Conservation (phyloP, 2,888 invertebrate genomes). For the Caenorhabditis sp. region DNA sequence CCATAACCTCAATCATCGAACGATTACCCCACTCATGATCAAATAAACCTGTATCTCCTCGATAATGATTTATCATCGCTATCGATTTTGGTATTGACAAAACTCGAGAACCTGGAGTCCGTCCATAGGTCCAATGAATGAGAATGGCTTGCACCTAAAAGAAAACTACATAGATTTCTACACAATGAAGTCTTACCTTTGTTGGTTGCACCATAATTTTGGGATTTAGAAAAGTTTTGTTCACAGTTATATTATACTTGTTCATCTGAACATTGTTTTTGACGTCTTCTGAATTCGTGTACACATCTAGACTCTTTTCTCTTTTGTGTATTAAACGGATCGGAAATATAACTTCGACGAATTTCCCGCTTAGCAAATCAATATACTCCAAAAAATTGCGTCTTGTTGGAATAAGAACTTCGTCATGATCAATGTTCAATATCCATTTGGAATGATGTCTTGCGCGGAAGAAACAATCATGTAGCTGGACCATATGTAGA, state of each 20-base stretch:
- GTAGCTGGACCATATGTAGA: conserved; percentile 20
- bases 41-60: conserved; percentile 15
- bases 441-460: conserved; percentile 31
- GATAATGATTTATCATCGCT: too few relatives aligned
- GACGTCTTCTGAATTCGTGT: neutral
- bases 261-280: conserved; percentile 9
- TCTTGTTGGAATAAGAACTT: conserved; percentile 3
- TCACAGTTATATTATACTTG: conserved; percentile 12
- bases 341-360: conserved; percentile 16
- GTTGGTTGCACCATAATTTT: conserved; percentile 18
- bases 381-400: neutral
- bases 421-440: conserved; percentile 21
- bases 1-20: conserved; percentile 17
- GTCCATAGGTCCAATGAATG: conserved; percentile 21
- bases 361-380: neutral
- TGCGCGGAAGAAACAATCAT: conserved; percentile 27
- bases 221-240: conserved; percentile 7
- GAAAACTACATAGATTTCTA: too few relatives aligned
- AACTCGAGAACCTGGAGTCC: conserved; percentile 14
- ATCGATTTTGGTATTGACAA: too few relatives aligned
- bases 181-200: too few relatives aligned
- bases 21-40: conserved; percentile 3
- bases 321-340: conserved; percentile 13
- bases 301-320: neutral
- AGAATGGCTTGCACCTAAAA: conserved; percentile 8